phyloP scores from a whole-genome alignment of 2,113 vertebrate genomes.

The Porphyrio hochstetteri region DNA sequence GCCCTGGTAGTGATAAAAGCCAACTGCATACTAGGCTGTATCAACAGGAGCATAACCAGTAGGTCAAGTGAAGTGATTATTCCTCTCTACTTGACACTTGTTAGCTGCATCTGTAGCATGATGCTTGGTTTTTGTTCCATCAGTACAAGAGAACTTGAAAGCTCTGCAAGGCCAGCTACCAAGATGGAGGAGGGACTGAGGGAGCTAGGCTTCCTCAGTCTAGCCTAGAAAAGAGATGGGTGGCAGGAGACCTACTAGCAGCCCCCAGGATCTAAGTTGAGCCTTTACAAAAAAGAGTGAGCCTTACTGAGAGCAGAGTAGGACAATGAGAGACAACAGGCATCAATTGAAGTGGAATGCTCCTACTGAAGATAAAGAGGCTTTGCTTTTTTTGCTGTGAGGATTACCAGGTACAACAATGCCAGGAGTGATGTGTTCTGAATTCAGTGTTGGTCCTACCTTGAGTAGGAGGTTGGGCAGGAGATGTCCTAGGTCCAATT shows the following conservation, averaged over 20 bases:
- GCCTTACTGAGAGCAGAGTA: neutral
- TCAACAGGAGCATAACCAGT: neutral
- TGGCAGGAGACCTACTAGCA: neutral
- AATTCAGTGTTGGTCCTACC: neutral
- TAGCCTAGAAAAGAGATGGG: neutral
- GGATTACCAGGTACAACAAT: neutral
- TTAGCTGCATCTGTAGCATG: neutral
- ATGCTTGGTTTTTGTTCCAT: neutral
- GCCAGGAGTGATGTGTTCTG: neutral
- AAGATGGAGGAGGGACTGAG: neutral
- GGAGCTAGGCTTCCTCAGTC: neutral
- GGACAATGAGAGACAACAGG: neutral
- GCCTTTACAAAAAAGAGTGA: neutral
- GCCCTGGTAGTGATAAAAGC: neutral
- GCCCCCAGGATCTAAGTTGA: neutral
- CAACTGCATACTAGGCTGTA: constrained; percentile 8
- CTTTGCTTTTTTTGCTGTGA: neutral
- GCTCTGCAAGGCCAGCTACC: neutral
- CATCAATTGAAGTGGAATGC: neutral
- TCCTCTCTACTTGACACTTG: neutral
- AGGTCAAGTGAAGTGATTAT: neutral
- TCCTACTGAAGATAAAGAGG: neutral
- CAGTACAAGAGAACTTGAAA: neutral
- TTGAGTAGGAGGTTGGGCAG: neutral
- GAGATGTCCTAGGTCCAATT: neutral